phyloP scores from a whole-genome alignment of 2,113 vertebrate genomes.

The Sula dactylatra region DNA sequence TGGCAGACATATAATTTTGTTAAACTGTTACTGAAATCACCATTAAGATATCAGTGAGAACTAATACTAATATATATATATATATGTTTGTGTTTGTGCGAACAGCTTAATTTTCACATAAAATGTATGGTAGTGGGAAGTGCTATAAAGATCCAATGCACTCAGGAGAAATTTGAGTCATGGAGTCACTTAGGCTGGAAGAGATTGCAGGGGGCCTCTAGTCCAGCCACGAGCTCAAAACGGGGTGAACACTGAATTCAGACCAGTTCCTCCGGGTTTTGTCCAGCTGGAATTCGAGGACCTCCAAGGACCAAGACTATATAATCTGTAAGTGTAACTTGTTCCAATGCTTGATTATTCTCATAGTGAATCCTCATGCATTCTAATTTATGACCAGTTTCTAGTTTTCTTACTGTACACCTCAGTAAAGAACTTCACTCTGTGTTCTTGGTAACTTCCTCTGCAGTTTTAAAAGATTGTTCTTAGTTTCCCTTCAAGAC shows the following conservation, averaged over 20 bases:
- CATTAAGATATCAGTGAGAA: not conserved
- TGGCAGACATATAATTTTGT: not conserved
- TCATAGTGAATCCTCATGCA: not conserved
- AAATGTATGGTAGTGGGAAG: not conserved
- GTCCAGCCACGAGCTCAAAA: not conserved
- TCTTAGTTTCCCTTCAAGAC: not conserved
- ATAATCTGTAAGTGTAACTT: not conserved
- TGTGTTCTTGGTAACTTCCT: not conserved
- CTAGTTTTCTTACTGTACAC: not conserved
- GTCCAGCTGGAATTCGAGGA: not conserved
- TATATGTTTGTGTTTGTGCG: not conserved
- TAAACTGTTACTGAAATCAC: not conserved
- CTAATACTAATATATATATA: not conserved
- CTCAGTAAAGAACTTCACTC: not conserved
- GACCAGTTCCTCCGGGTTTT: not conserved
- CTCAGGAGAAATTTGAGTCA: not conserved
- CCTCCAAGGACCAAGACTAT: not conserved
- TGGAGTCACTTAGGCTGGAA: not conserved
- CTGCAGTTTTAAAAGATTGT: not conserved
- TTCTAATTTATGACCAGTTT: not conserved
- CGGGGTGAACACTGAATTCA: not conserved
- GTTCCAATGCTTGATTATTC: not conserved
- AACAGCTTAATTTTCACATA: not conserved
- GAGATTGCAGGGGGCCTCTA: not conserved
- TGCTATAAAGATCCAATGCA: not conserved